Base-by-base conservation (phyloP, 2,888 invertebrate genomes). In the Pterobdella sp. region DNA sequence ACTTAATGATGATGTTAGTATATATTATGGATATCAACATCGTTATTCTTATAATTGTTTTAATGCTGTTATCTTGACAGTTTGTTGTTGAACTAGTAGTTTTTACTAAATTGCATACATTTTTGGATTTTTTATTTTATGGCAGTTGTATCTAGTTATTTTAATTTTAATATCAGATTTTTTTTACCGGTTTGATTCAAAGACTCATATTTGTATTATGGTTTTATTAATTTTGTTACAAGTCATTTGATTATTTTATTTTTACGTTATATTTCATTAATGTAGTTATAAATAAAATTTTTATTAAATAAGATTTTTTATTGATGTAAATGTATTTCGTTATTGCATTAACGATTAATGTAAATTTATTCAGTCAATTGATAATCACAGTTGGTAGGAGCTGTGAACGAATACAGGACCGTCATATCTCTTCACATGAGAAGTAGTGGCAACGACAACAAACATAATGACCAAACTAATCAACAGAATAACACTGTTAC, bases 381-480 rank as follows among this genome's bases (percentile, higher is more conserved):
- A 18, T 26, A 26, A 31, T 76, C 75, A 0, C 76, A 82, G 76
- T 87, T 85, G 77, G 77, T 78, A 0, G 81, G 85, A 70, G 89
- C 90, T 0, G 87, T 88, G 1, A 85, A 86, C 29, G 82, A 85
- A 75, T 91, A 91, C 80, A 84, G 88, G 52, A 84, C 85, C 70
- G 88, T 89, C 0, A 80, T 90, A 64, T 84, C 80, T 34, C 83
- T 88, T 29, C 79, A 80, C 29, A 80, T 35, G 10, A 52, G 37
- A 84, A 78, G 81, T 75, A 80, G 81, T 74, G 79, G 79, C 66
- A 78, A 77, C 4, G 68, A 78, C 72, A 75, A 83, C 69, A 84
- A 85, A 67, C 87, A 89, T 29, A 90, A 91, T 80, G 87, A 87
- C 68, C 83, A 90, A 1, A 42, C 49, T 42, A 7, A 7, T 14